Evolutionary conservation across 2,797 vertebrate genomes (phyloP).

Genomic region (Hylomyscus alleni): DNA sequence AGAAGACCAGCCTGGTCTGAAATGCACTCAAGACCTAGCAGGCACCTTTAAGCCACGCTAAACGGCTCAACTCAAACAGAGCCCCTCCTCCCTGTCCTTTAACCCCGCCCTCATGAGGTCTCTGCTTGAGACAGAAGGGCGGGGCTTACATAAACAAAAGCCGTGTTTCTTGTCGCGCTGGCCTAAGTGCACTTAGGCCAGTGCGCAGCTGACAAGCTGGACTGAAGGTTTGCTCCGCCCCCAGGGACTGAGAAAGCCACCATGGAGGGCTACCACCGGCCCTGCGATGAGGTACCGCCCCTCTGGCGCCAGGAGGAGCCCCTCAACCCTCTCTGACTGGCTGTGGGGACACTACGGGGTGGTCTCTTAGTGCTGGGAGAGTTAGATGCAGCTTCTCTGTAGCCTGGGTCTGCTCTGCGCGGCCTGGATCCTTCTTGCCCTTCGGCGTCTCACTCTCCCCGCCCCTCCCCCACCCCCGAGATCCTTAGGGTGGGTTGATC

Average conservation of each 20-base stretch:
- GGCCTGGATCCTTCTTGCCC: not conserved
- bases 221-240: constrained; percentile 32
- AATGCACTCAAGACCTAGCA: not conserved
- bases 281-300: constrained; percentile 87
- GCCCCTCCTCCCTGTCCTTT: fast-evolving
- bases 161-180: too few relatives aligned
- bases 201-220: not conserved
- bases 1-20: not conserved
- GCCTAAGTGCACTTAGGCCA: too few relatives aligned
- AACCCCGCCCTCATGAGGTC: fast-evolving
- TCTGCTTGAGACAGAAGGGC: not conserved
- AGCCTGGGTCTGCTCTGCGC: not conserved
- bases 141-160: not conserved
- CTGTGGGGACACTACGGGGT: not conserved
- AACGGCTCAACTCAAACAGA: too few relatives aligned
- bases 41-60: not conserved
- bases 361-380: not conserved
- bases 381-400: not conserved
- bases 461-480: not conserved
- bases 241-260: not conserved
- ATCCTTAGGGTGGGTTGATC: not conserved
- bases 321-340: not conserved
- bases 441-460: not conserved
- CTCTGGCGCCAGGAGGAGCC: not conserved
- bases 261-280: constrained; percentile 89